Evolutionary conservation across 2,113 vertebrate genomes (phyloP), one percentile per base, ranked within the genome.

Genomic region (Baryphthengus martii): DNA sequence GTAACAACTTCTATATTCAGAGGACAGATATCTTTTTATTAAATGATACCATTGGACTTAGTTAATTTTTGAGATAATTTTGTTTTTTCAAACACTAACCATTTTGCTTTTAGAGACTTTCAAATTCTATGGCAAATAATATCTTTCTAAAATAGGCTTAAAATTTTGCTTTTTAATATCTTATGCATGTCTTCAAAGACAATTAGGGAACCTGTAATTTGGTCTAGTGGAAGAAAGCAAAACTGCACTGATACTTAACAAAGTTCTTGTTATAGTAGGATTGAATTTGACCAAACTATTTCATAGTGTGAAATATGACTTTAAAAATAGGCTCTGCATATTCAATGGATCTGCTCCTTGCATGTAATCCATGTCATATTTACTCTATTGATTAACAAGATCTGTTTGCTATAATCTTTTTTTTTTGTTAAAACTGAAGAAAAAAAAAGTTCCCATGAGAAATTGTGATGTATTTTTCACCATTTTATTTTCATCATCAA

Each of bases 391-490:
- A 56, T 73, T 53, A 33, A 71, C 39, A 78, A 45, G 23, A 50
- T 84, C 31, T 49, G 3, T n/a, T 87, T 81, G 53, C 29, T 85
- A 28, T 67, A 87, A 28, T 75, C 33, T n/a, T n/a, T n/a, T n/a
- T n/a, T n/a, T n/a, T n/a, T n/a, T n/a, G n/a, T n/a, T n/a, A n/a
- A n/a, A n/a, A n/a, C n/a, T n/a, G n/a, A n/a, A 25, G 6, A 3
- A 2, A 37, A 39, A 45, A 40, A 28, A 29, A 59, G 6, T 20
- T 9, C 70, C 25, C 0, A 0, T 77, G n/a, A 77, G 58, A 89
- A 15, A 29, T 3, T 42, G 28, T 37, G 37, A 13, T 62, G 9
- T 63, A 53, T 37, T 92, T 90, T 92, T 37, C 44, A 49, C 21
- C 35, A 37, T 76, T 92, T 88, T 80, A n/a, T 80, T 86, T 80